Base-by-base conservation (phyloP, 2,113 vertebrate species). In the Cacatua alba region DNA sequence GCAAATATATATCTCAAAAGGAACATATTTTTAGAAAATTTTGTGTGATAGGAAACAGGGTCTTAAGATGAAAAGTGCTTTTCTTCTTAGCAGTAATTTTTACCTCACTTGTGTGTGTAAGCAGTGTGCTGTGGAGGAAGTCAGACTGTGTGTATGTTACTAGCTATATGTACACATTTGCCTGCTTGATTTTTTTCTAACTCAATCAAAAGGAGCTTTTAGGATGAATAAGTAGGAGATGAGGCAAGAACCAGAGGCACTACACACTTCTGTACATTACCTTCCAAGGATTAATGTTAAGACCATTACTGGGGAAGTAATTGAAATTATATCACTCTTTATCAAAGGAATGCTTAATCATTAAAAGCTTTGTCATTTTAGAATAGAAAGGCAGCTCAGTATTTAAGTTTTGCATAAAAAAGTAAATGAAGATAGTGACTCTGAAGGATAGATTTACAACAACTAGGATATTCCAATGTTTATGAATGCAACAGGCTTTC, bases 11-110 rank as follows among this genome's bases (percentile, higher is more conserved):
- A 96, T 96, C 92, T 94, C 93, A 65, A 88, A 94, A 94, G 71
- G 26, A 91, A 77, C 82, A 63, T 91, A 90, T 82, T 95, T 92
- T 90, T 90, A 48, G 93, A 59, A 96, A 95, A 75, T 82, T 94
- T 70, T 76, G 24, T 85, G 67, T 1, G 17, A 67, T 88, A 77
- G 75, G 41, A 93, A 95, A 82, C 46, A 16, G 46, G 51, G 63
- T 80, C 84, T 93, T 75, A 80, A 80, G 75, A 94, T 77, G 70
- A 93, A 82, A 95, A 94, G 43, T 59, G 19, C 57, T 94, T 85
- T 95, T 96, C 81, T 69, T 91, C 84, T 89, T 59, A 33, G 84
- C 69, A 52, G 53, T 70, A 85, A 80, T 94, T 95, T 95, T 82
- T 69, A 69, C 93, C 82, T 92, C 60, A 29, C 18, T 91, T 53